phyloP scores from a whole-genome alignment of 2,797 vertebrate genomes.

The Pterois miles region DNA sequence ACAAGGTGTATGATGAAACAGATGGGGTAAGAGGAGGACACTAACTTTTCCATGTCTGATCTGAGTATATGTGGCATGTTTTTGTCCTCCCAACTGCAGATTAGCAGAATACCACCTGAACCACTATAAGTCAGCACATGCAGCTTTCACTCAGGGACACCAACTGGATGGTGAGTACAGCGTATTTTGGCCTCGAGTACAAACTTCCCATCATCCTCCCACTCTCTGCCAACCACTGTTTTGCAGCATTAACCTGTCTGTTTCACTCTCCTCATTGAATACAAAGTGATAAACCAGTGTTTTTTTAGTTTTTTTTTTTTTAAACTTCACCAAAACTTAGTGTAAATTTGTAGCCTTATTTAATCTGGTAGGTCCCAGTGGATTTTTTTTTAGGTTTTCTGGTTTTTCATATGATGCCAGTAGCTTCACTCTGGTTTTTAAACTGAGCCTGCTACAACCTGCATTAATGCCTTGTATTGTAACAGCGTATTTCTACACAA shows the following conservation, averaged over 20 bases:
- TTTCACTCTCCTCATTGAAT: constrained; percentile 19
- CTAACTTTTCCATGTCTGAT: constrained; percentile 9
- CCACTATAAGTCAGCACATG: constrained; percentile 87
- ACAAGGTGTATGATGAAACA: not conserved
- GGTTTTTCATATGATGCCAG: no score
- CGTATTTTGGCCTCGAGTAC: constrained; percentile 29
- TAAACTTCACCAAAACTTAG: no score
- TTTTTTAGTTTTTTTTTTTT: not conserved
- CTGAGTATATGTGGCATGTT: constrained; percentile 25
- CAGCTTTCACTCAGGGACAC: constrained; percentile 89
- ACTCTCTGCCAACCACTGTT: constrained; percentile 12
- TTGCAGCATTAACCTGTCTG: constrained; percentile 30
- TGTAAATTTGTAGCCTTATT: no score
- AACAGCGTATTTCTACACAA: no score
- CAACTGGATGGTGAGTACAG: constrained; percentile 89
- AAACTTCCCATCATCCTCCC: constrained; percentile 27
- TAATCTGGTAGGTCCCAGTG: no score
- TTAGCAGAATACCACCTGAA: constrained; percentile 94
- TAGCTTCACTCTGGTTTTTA: no score
- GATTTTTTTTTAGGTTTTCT: no score
- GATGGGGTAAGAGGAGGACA: not conserved
- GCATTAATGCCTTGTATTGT: no score
- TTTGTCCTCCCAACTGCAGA: constrained; percentile 74
- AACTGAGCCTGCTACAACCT: no score
- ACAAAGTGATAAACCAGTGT: not conserved